These are phyloP conservation scores for Cephus pygmeus DNA, from an alignment of 2,888 invertebrate species.

Conservation along the genomic window DNA sequence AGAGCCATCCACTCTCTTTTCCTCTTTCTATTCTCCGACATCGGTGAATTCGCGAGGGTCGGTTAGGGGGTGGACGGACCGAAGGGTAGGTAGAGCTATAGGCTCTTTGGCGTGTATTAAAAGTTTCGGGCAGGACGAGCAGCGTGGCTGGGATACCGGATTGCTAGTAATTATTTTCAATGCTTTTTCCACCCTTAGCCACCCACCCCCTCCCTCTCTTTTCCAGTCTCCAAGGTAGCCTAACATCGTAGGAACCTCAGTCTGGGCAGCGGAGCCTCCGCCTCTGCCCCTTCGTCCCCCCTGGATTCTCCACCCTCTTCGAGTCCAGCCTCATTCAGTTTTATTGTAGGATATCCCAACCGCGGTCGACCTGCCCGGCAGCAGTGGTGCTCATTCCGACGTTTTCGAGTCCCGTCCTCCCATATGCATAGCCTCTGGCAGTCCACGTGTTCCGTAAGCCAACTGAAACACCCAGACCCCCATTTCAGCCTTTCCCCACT, in stretches of 20 bases:
- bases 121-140: neutral
- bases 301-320: conserved; percentile 8
- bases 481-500: neutral
- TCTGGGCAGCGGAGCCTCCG: conserved; percentile 8
- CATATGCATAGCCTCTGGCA: neutral
- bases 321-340: conserved; percentile 42
- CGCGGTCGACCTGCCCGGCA: conserved; percentile 27
- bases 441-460: neutral
- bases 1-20: neutral
- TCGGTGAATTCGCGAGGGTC: neutral
- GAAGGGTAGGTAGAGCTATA: neutral
- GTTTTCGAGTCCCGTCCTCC: neutral
- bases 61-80: neutral
- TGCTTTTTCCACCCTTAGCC: conserved; percentile 25
- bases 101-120: conserved; percentile 3
- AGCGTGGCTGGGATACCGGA: conserved; percentile 8
- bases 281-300: conserved; percentile 18
- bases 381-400: conserved; percentile 38
- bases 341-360: conserved; percentile 50
- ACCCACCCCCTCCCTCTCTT: conserved; percentile 16
- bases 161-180: conserved; percentile 43
- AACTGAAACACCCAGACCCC: neutral
- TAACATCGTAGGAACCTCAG: neutral
- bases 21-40: neutral
- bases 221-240: neutral